Conservation (phyloP, 2,888 invertebrate genomes). For the Prenolepis imparis region DNA sequence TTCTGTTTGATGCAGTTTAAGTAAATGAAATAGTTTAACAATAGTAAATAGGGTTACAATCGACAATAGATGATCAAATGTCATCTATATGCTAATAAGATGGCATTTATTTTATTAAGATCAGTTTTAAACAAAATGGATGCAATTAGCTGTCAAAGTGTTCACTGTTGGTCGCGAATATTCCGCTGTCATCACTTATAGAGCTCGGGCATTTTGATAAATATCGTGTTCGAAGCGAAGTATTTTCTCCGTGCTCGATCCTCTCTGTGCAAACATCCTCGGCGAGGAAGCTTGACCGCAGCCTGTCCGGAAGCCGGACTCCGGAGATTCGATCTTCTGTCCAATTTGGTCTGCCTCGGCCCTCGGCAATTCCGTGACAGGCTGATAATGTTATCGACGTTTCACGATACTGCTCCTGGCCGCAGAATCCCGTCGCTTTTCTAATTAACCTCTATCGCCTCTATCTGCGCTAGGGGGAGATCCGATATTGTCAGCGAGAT, state of each 20-base stretch:
- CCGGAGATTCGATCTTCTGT: slow-evolving; percentile 67
- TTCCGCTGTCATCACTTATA: neutral
- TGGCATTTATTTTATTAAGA: neutral
- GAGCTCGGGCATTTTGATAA: neutral
- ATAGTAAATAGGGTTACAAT: too few species aligned
- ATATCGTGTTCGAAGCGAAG: neutral
- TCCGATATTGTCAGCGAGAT: slow-evolving; percentile 51
- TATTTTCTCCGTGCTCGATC: neutral
- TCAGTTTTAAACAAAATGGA: neutral
- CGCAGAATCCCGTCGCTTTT: slow-evolving; percentile 53
- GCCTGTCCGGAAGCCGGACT: slow-evolving; percentile 63
- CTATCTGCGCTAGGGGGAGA: slow-evolving; percentile 27
- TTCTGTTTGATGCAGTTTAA: neutral
- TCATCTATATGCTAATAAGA: neutral
- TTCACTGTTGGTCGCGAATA: neutral
- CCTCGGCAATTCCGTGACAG: slow-evolving; percentile 52
- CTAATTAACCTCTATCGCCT: slow-evolving; percentile 61
- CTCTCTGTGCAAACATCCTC: slow-evolving; percentile 27
- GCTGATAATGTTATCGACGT: slow-evolving; percentile 61
- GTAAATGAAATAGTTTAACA: neutral
- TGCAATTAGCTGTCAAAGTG: neutral
- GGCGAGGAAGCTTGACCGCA: slow-evolving; percentile 71
- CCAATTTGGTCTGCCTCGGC: slow-evolving; percentile 60
- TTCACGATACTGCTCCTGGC: slow-evolving; percentile 34
- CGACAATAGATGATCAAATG: too few species aligned